Percentiles rank a stretch among this genome's conserved stretches.
phyloP scores from a whole-genome alignment of 2,113 vertebrate species.

The Hystrix cristata region DNA sequence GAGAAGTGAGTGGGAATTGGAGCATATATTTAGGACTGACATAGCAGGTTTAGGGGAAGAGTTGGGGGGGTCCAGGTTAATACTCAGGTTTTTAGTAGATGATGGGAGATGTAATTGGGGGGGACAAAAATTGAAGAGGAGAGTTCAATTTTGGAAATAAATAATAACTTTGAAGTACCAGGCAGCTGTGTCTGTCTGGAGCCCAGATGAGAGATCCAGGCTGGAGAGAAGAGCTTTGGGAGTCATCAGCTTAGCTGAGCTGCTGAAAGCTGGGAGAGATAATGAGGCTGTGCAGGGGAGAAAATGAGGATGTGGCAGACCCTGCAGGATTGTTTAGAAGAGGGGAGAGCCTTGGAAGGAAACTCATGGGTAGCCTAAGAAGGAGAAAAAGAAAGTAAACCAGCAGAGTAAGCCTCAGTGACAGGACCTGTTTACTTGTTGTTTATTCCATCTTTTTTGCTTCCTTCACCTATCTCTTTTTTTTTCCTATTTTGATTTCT shows the following conservation, averaged over 20 bases:
- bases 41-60: not conserved
- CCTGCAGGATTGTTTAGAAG: not conserved
- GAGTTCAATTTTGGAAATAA: not conserved
- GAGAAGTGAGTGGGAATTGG: not conserved
- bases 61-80: not conserved
- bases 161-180: not conserved
- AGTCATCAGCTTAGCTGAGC: not conserved
- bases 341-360: not conserved
- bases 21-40: not conserved
- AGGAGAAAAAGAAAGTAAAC: not conserved
- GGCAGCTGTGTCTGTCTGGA: not conserved
- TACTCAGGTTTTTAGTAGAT: not conserved
- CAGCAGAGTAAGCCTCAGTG: not conserved
- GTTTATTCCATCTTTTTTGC: not conserved
- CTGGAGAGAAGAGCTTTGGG: not conserved
- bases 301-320: not conserved
- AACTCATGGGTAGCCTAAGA: not conserved
- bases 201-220: not conserved
- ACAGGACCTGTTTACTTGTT: rapidly evolving
- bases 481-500: not conserved
- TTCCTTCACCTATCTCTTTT: not conserved
- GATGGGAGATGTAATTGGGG: not conserved
- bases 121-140: not conserved
- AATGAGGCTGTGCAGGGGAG: not conserved
- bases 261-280: not conserved